Base-by-base conservation (phyloP, 1,140 invertebrate genomes). In the Drosophila seguyi region DNA sequence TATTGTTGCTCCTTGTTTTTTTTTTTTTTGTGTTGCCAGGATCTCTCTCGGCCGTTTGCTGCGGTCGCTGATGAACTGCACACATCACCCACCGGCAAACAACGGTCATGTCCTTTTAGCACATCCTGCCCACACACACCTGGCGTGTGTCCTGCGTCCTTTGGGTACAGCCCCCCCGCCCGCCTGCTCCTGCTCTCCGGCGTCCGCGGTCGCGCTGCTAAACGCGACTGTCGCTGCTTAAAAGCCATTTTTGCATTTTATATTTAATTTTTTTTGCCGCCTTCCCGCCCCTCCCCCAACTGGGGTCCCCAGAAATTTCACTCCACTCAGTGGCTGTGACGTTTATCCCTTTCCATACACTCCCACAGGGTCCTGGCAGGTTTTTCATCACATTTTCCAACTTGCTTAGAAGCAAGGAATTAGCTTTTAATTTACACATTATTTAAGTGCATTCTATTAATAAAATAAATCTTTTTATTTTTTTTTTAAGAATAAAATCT, bases 161-260 rank as follows among this genome's bases (percentile, higher is more conserved):
- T 50, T 59, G 63, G 48, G 56, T 41, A 22, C 1, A 20, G 38
- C 25, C 6, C 36, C 27, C 18, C 36, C 5, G 25, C 25, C 16
- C 16, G n/a, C n/a, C n/a, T n/a, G n/a, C n/a, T n/a, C 3, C 4
- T 27, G 2, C 31, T 6, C 20, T 4, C 5, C 11, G 6, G 18
- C 16, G 1, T 2, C 38, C 31, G 27, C 31, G 42, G 50, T 34
- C 59, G 38, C 65, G 36, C 39, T 41, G 62, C 69, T 82, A 73
- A 83, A 87, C 84, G 79, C 80, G 84, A 79, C 83, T 77, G 79
- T 77, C 80, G 75, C 79, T 88, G 79, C 84, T 87, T 88, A 88
- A 87, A 87, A 87, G 84, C 80, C 67, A 87, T 87, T 87, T 87
- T 87, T 88, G 83, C 83, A 88, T 87, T 83, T 88, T 87, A 88